Percentiles rank a stretch among this genome's conserved stretches.
Evolutionary conservation across 1,140 invertebrate genomes (phyloP).

Genomic region (Dryas iulia): DNA sequence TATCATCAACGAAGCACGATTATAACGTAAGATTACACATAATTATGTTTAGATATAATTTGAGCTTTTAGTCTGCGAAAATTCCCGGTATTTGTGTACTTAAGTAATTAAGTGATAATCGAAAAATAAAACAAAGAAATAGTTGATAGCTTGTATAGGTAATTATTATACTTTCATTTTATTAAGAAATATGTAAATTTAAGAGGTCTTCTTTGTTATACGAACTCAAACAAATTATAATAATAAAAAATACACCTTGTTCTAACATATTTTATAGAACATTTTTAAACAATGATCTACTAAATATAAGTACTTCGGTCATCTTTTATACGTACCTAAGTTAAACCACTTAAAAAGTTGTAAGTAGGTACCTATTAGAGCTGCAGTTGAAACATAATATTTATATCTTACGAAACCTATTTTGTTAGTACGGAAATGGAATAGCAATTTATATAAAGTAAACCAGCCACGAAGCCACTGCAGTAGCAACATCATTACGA

Average conservation of each 20-base stretch:
- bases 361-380: not conserved
- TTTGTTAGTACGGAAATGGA: slow-evolving; percentile 13
- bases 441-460: slow-evolving; percentile 23
- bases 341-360: not conserved
- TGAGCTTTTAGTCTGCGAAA: not conserved
- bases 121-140: no score
- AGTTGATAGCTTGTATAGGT: no score
- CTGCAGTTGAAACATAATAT: not conserved
- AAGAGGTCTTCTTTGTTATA: no score
- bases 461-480: slow-evolving; percentile 38
- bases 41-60: slow-evolving; percentile 25
- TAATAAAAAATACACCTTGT: no score
- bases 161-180: no score
- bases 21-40: slow-evolving; percentile 37
- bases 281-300: no score
- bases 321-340: no score
- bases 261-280: no score
- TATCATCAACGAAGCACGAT: slow-evolving; percentile 22
- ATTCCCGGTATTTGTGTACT: not conserved
- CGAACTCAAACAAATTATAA: no score
- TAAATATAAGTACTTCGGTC: no score
- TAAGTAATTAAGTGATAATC: not conserved
- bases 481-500: slow-evolving; percentile 71
- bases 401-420: not conserved
- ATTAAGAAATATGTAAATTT: no score